Percentiles rank a stretch among this genome's conserved stretches.
phyloP scores from a whole-genome alignment of 2,888 invertebrate genomes.

The Scaptomyza cyrtandrae region DNA sequence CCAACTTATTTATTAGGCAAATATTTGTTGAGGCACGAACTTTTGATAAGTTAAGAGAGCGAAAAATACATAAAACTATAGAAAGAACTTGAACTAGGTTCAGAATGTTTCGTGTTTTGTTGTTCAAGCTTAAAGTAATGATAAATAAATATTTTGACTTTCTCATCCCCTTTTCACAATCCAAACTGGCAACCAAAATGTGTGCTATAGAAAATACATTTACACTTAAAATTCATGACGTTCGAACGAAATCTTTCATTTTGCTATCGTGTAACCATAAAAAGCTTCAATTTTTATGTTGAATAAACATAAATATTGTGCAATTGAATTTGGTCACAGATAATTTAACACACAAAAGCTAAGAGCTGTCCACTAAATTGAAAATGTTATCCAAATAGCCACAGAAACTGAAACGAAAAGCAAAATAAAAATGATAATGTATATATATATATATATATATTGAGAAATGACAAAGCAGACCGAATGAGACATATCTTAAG shows the following conservation, averaged over 20 bases:
- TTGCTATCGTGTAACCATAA: background rate
- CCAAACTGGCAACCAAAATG: background rate
- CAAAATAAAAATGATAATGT: conserved; percentile 15
- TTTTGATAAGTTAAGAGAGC: conserved; percentile 27
- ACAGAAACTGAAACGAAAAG: background rate
- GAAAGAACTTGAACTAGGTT: too few relatives aligned
- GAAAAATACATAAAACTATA: background rate
- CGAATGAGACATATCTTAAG: conserved; percentile 51
- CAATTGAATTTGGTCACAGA: conserved; percentile 31
- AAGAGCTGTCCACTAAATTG: conserved; percentile 3
- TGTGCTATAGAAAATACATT: background rate
- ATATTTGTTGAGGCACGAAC: conserved; percentile 30
- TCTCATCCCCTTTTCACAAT: too few relatives aligned
- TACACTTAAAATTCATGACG: background rate
- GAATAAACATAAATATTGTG: conserved; percentile 29
- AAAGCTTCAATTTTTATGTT: conserved; percentile 11
- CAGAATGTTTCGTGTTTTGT: too few relatives aligned
- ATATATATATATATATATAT: conserved; percentile 2
- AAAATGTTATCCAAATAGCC: conserved; percentile 9
- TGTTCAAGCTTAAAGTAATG: too few relatives aligned
- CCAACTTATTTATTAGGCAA: conserved; percentile 32
- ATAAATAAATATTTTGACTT: too few relatives aligned
- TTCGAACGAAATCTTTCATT: conserved; percentile 3
- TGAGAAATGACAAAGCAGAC: conserved; percentile 12
- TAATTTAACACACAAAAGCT: conserved; percentile 30